Evolutionary conservation across 2,888 invertebrate genomes (phyloP).

Genomic region (Tenthredo distinguenda): DNA sequence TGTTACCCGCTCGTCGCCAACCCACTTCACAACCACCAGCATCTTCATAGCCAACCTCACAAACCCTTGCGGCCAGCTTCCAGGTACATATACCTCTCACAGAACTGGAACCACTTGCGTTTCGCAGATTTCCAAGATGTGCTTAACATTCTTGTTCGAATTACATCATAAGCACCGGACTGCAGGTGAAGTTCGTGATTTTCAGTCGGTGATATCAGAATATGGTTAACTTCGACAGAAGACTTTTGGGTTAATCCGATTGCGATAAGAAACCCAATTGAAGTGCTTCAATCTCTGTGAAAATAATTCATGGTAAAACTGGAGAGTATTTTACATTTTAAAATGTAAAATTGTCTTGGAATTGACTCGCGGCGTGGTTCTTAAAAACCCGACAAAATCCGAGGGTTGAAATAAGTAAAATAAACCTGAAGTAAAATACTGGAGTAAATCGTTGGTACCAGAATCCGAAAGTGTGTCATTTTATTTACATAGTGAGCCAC

Average conservation of each 20-base stretch:
- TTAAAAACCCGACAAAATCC: not conserved
- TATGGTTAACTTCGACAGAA: not conserved
- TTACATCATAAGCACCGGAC: slow-evolving; percentile 6
- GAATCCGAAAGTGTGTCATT: slow-evolving; percentile 24
- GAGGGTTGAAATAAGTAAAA: not conserved
- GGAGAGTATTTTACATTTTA: not conserved
- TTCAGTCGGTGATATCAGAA: too few species aligned
- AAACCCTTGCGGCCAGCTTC: not conserved
- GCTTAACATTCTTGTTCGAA: slow-evolving; percentile 1
- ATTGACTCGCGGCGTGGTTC: not conserved
- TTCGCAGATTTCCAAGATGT: not conserved
- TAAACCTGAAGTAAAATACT: not conserved
- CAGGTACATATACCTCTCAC: not conserved
- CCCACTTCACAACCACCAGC: not conserved
- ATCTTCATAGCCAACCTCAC: not conserved
- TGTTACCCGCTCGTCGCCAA: slow-evolving; percentile 14
- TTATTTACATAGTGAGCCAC: slow-evolving; percentile 9
- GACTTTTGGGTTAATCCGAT: not conserved
- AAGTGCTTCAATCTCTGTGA: not conserved
- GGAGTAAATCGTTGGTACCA: slow-evolving; percentile 1
- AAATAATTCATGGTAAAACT: not conserved
- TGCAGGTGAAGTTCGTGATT: not conserved
- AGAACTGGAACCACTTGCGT: slow-evolving; percentile 20
- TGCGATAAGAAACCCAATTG: not conserved
- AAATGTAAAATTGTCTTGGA: not conserved